Evolutionary conservation across 2,797 vertebrate genomes (phyloP).

Genomic region (Pseudotriccus pelzelni): DNA sequence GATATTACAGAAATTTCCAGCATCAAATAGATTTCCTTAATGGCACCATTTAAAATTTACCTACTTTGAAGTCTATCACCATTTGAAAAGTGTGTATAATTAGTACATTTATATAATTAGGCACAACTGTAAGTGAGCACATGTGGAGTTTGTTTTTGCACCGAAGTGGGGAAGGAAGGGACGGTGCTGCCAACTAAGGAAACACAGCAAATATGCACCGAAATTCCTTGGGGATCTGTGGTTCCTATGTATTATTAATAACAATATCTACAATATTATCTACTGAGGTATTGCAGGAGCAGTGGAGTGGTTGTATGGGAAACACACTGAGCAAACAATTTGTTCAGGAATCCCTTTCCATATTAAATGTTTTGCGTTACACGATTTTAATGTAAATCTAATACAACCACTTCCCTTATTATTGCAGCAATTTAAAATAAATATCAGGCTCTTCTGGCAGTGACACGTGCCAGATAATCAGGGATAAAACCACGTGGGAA

Average conservation of each 20-base stretch:
- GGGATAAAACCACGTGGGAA: background rate
- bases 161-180: conserved; percentile 19
- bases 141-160: conserved; percentile 11
- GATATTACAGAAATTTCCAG: conserved; percentile 32
- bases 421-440: background rate
- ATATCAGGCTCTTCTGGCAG: background rate
- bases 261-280: background rate
- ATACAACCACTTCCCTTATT: background rate
- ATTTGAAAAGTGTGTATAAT: conserved; percentile 47
- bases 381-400: background rate
- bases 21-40: conserved; percentile 43
- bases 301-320: background rate
- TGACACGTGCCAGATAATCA: background rate
- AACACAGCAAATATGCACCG: background rate
- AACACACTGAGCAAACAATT: background rate
- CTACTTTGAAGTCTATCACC: conserved; percentile 43
- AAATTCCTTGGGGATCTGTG: conserved; percentile 11
- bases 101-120: conserved; percentile 50
- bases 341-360: background rate
- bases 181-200: background rate
- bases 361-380: background rate
- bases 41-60: conserved; percentile 47
- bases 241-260: background rate
- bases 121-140: conserved; percentile 21
- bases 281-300: background rate